These are phyloP conservation scores for Chelonia mydas DNA, from an alignment of 2,797 vertebrate species.

Conservation along the genomic window DNA sequence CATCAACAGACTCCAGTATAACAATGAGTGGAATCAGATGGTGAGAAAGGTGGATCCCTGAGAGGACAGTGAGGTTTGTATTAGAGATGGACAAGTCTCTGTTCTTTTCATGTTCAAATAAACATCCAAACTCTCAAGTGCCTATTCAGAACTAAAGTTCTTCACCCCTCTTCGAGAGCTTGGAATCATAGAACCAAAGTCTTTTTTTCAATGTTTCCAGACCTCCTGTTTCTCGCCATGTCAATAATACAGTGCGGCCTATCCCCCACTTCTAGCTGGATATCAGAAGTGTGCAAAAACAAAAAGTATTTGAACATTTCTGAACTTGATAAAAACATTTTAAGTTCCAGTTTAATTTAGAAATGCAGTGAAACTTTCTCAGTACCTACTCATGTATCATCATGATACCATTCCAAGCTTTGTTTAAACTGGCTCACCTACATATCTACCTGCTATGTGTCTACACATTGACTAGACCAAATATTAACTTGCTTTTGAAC, in stretches of 20 bases:
- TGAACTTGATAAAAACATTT: not conserved
- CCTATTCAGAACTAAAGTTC: not conserved
- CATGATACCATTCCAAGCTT: not conserved
- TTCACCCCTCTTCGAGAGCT: not conserved
- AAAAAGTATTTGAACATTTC: too few species aligned
- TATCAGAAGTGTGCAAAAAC: too few species aligned
- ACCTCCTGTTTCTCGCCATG: not conserved
- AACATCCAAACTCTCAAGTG: not conserved
- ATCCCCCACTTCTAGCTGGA: too few species aligned
- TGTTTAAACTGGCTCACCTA: accelerated
- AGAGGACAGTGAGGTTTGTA: not conserved
- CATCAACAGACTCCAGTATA: not conserved
- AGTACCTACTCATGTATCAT: not conserved
- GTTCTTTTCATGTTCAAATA: not conserved
- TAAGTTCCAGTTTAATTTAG: not conserved
- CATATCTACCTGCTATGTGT: not conserved
- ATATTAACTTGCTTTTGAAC: not conserved
- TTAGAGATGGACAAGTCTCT: not conserved
- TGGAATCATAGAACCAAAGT: not conserved
- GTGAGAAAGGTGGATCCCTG: not conserved
- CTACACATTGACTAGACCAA: not conserved
- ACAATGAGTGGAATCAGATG: not conserved
- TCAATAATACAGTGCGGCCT: not conserved
- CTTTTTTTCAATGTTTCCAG: not conserved
- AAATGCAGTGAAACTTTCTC: not conserved